Conservation (phyloP, 1,140 invertebrate species). For the Drosophila serrata region DNA sequence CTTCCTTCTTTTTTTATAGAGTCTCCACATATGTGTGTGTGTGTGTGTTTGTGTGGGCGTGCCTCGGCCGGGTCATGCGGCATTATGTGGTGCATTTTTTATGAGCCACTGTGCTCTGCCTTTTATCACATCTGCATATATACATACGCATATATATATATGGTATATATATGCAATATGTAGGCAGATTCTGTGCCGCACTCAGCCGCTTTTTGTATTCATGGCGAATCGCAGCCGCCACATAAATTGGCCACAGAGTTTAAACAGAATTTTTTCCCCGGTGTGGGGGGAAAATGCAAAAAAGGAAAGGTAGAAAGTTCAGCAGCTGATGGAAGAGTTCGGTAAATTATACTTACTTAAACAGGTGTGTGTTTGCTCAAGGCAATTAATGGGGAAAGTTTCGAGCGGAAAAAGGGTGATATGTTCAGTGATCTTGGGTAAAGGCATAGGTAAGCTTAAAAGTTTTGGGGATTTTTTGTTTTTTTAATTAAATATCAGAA, state of each 20-base stretch:
- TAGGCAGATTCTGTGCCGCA: constrained; percentile 17
- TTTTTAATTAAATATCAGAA: no score
- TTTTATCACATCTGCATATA: constrained; percentile 80
- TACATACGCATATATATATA: constrained; percentile 9
- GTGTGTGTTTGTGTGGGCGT: constrained; percentile 49
- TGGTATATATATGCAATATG: not conserved
- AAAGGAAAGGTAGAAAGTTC: constrained; percentile 28
- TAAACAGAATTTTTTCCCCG: constrained; percentile 31
- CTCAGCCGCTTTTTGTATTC: constrained; percentile 41
- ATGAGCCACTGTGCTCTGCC: constrained; percentile 67
- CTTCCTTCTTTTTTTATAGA: constrained; percentile 21
- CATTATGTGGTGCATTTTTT: constrained; percentile 81
- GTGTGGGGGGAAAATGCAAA: constrained; percentile 28
- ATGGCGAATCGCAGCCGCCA: constrained; percentile 53
- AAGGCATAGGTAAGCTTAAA: not conserved
- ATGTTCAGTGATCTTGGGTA: no score
- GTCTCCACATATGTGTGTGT: constrained; percentile 11
- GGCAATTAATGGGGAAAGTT: not conserved
- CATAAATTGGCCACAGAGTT: constrained; percentile 69
- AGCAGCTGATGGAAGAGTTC: constrained; percentile 37
- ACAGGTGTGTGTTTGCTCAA: constrained; percentile 23
- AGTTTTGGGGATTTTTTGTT: not conserved
- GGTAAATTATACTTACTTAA: constrained; percentile 22
- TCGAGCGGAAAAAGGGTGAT: not conserved
- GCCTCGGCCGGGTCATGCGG: constrained; percentile 66